Evolutionary conservation across 1,140 invertebrate genomes (phyloP).

Genomic region (Fopius arisanus): DNA sequence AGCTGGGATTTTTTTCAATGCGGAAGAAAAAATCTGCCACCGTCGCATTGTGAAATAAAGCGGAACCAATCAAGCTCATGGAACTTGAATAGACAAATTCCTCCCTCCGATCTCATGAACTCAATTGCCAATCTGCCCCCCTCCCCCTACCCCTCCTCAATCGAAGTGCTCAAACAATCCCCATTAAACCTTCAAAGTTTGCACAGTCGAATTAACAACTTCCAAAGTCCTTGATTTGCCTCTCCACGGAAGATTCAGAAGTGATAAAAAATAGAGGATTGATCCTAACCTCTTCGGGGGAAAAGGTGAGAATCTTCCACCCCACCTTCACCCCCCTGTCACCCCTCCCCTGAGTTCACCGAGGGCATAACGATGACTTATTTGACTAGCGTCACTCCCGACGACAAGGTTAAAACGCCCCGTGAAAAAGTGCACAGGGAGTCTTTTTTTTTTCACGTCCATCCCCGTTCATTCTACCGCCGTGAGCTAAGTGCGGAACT

Average conservation of each 20-base stretch:
- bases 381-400: background rate
- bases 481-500: slow-evolving; percentile 9
- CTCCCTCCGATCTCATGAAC: background rate
- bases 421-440: background rate
- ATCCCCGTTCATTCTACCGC: background rate
- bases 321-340: too few relatives aligned
- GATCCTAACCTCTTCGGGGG: background rate
- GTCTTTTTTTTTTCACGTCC: background rate
- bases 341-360: background rate
- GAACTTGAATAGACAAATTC: background rate
- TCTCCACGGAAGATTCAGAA: background rate
- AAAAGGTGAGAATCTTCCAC: background rate
- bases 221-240: background rate
- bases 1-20: too few relatives aligned
- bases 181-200: background rate
- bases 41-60: background rate
- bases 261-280: background rate
- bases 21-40: too few relatives aligned
- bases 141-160: background rate
- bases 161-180: background rate
- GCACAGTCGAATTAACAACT: background rate
- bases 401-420: slow-evolving; percentile 5
- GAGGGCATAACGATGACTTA: background rate
- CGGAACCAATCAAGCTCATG: background rate
- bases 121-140: background rate